Base-by-base conservation (phyloP, 2,888 invertebrate species). In the Dicranocentrus wangi region DNA sequence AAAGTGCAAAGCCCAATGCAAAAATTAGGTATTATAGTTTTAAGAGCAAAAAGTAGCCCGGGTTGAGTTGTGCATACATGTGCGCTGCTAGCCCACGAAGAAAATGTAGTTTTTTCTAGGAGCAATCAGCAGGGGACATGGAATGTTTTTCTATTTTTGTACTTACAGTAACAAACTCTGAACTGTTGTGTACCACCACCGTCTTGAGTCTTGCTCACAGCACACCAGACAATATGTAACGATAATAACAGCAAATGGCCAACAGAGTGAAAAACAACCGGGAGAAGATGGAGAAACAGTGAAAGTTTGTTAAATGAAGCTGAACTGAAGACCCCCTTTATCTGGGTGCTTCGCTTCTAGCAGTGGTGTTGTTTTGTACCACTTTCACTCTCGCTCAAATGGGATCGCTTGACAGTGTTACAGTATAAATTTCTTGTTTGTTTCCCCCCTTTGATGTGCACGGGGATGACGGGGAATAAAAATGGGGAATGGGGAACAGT, bases 301-400 rank as follows among this genome's bases (percentile, higher is more conserved):
- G 72, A 72, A 72, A 72, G 72, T 72, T 72, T 72, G 72, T 72
- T 72, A 72, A 72, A 72, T 72, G 72, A 72, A 72, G 72, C 72
- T 72, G 72, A 72, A 72, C 72, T 72, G 72, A 72, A 72, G 61
- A 72, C 72, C 47, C 60, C 47, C 61, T 72, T 63, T 72, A 63
- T 72, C 63, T 72, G 47, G 42, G 71, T 43, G 39, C 21, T 21
- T 25, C 25, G 19, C 32, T 63, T 63, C 7, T 2, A 23, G n/a
- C 13, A 7, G 2, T n/a, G 5, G 21, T 58, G 13, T 28, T 47
- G n/a, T 10, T n/a, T n/a, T n/a, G n/a, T n/a, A n/a, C n/a, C 43
- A 68, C 68, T 68, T 68, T 68, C 25, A 21, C 71, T 60, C 43
- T 23, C 23, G 2, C 21, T 28, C 42, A n/a, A n/a, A n/a, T n/a